Base-by-base conservation (phyloP, 2,113 vertebrate genomes). In the Rhagologus leucostigma region DNA sequence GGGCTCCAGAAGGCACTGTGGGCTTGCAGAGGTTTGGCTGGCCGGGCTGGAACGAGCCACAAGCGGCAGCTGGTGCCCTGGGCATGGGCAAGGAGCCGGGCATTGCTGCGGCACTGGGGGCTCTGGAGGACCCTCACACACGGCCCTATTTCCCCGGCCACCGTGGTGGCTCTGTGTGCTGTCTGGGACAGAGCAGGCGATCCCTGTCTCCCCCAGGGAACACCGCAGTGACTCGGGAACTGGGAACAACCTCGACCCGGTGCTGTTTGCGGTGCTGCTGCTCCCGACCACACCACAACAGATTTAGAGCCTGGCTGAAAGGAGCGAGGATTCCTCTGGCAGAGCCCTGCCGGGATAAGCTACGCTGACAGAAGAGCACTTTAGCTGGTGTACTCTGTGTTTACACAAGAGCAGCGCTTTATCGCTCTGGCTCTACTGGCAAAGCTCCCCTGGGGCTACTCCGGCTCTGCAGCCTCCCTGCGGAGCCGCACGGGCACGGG, bases 351-450 rank as follows among this genome's bases (percentile, higher is more conserved):
- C 47, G 83, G 89, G 95, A 82, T 96, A 94, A 97, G 86, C 93
- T 42, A 19, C 5, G 84, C 95, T 96, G 95, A 91, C 96, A 96
- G 93, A 93, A 92, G 83, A 90, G 93, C 95, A 64, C 93, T 92
- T 87, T 78, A 89, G 93, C 93, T 47, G 83, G 23, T 55, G 76
- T 74, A 6, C 21, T 47, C 60, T 8, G 68, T 95, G 95, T 95
- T 93, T 86, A 50, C 94, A 84, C 90, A 93, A 67, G 76, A 88
- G 83, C 85, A 60, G 94, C 32, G 75, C 79, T 90, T 84, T 55
- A 84, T 92, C 88, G 71, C 63, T 29, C 79, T 16, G 56, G 75
- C 90, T 87, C 41, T 81, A 10, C 89, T 20, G 68, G 64, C 89
- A 93, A 27, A 90, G 69, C 88, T 94, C 57, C 90, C 94, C 85